A percentile compares a stretch with the other conserved stretches of the same genome.
These are phyloP conservation scores for Fabriciana adippe DNA, from an alignment of 2,888 invertebrate genomes.

Conservation along the genomic window DNA sequence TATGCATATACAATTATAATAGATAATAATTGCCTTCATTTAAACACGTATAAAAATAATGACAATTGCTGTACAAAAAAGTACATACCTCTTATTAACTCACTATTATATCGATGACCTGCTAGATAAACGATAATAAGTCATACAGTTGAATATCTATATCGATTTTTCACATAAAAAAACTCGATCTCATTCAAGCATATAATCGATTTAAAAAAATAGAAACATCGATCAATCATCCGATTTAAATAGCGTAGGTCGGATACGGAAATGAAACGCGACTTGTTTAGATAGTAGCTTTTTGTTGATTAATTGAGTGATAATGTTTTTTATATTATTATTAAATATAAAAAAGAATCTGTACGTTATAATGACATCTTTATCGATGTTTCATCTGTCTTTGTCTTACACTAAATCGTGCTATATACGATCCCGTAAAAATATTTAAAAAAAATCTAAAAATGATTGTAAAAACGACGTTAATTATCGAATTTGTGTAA, in stretches of 20 bases:
- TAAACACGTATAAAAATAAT: conserved; percentile 18
- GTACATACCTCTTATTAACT: conserved; percentile 65
- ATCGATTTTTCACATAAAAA: conserved; percentile 74
- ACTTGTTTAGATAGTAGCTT: conserved; percentile 39
- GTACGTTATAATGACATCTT: too few species aligned
- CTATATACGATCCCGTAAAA: too few species aligned
- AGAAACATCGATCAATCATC: conserved; percentile 77
- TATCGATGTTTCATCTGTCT: too few species aligned
- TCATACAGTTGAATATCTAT: conserved; percentile 76
- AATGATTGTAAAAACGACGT: too few species aligned
- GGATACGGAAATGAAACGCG: conserved; percentile 54
- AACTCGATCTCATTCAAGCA: conserved; percentile 63
- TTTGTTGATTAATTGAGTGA: conserved; percentile 31
- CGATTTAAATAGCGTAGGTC: conserved; percentile 67
- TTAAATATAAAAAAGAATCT: neutral
- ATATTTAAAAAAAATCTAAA: too few species aligned
- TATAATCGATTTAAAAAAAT: conserved; percentile 71
- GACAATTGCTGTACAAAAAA: conserved; percentile 46
- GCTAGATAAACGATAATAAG: conserved; percentile 77
- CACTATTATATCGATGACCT: conserved; percentile 73
- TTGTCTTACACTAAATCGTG: too few species aligned
- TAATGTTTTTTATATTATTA: conserved; percentile 2
- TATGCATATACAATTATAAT: neutral
- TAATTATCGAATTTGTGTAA: too few species aligned
- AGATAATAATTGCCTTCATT: neutral